phyloP scores from a whole-genome alignment of 2,113 vertebrate species.

The Zeus faber region DNA sequence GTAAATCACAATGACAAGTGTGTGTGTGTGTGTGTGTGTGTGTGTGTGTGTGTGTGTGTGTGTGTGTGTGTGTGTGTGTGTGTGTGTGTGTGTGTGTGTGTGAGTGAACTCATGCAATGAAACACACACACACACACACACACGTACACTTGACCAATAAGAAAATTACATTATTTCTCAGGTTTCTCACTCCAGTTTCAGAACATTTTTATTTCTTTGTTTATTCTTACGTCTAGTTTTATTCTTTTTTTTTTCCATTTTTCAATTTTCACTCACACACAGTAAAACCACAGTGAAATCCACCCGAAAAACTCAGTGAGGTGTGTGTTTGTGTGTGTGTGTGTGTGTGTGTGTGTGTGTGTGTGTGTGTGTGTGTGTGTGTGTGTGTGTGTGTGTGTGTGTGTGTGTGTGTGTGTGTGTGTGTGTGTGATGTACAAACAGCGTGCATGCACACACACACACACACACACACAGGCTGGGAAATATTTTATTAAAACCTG shows the following conservation, averaged over 20 bases:
- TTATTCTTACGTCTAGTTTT: too few species aligned
- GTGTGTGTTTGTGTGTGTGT: not conserved
- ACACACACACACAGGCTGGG: constrained; percentile 41
- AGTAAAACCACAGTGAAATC: too few species aligned
- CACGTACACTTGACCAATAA: not conserved
- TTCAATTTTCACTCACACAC: too few species aligned
- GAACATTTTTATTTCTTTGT: not conserved
- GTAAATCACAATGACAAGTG: too few species aligned
- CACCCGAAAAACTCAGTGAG: too few species aligned
- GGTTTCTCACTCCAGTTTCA: not conserved
- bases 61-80: constrained; percentile 3
- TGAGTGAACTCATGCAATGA: not conserved
- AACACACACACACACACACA: not conserved
- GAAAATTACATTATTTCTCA: not conserved
- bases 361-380: constrained; percentile 1
- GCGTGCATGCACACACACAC: constrained; percentile 8
- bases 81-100: constrained; percentile 1
- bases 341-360: not conserved
- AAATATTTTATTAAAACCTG: too few species aligned
- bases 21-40: constrained; percentile 1
- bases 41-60: not conserved
- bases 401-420: not conserved
- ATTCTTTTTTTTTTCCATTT: too few species aligned
- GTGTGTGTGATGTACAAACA: constrained; percentile 15
- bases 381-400: not conserved